phyloP scores from a whole-genome alignment of 2,113 vertebrate genomes.

The Cettia cetti region DNA sequence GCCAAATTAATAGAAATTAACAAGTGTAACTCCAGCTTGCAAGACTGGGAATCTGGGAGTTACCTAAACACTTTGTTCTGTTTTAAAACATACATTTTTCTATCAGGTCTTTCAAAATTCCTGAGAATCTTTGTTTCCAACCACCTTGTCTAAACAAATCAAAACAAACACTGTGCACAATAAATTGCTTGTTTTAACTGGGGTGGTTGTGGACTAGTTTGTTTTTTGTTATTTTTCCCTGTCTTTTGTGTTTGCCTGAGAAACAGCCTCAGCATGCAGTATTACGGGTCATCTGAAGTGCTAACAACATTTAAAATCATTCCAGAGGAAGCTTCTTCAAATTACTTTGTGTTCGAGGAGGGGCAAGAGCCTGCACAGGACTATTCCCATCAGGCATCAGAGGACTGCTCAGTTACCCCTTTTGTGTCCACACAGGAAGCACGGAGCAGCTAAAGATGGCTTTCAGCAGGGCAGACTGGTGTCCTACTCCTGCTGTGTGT shows the following conservation, averaged over 20 bases:
- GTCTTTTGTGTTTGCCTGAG: background rate
- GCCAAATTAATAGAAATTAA: background rate
- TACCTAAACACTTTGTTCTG: background rate
- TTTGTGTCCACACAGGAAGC: background rate
- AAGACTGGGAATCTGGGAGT: background rate
- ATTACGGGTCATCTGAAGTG: background rate
- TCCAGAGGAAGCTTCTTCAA: background rate
- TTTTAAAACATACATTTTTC: constrained; percentile 9
- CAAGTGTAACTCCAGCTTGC: background rate
- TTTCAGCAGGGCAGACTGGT: background rate
- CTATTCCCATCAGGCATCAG: rapidly evolving
- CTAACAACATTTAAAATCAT: background rate
- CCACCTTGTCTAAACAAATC: constrained; percentile 19
- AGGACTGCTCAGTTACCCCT: background rate
- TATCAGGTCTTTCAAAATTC: background rate
- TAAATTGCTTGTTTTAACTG: background rate
- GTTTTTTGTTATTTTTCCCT: background rate
- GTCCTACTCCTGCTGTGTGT: rapidly evolving
- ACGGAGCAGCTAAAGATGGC: rapidly evolving
- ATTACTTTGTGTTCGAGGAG: background rate
- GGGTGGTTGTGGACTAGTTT: background rate
- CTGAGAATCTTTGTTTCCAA: constrained; percentile 7
- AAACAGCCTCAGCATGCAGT: background rate
- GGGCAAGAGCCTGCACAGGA: background rate
- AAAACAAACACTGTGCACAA: background rate